These are phyloP conservation scores for Pterobdella sp. DNA, from an alignment of 2,888 invertebrate species.

Conservation along the genomic window DNA sequence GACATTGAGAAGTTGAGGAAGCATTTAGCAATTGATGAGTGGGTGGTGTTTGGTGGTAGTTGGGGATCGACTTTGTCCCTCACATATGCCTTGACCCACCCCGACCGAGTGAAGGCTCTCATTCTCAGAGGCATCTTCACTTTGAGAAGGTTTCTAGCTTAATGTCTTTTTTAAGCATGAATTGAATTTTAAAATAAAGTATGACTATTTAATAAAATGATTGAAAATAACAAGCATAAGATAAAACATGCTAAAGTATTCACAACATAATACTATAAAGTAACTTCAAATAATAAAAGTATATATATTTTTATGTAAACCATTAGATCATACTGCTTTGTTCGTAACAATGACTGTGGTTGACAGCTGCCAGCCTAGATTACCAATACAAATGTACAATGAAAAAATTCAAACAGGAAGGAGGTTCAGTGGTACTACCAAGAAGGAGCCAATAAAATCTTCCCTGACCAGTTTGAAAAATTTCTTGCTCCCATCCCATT, in stretches of 20 bases:
- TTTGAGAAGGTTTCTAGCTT: conserved; percentile 33
- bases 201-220: background rate
- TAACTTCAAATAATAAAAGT: no score
- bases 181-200: background rate
- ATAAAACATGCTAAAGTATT: no score
- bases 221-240: no score
- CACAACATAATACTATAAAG: no score
- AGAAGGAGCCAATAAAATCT: conserved; percentile 44
- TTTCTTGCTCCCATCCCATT: conserved; percentile 44
- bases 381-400: no score
- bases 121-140: conserved; percentile 45
- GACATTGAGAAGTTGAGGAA: conserved; percentile 46
- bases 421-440: conserved; percentile 48
- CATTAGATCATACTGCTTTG: no score
- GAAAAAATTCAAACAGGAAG: no score
- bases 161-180: background rate
- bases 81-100: conserved; percentile 44
- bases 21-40: conserved; percentile 44
- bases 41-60: conserved; percentile 49
- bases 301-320: no score
- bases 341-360: no score
- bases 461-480: conserved; percentile 46
- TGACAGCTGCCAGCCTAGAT: no score
- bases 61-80: conserved; percentile 47
- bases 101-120: conserved; percentile 44